Evolutionary conservation across 2,113 vertebrate species (phyloP).

Genomic region (Pollimyrus isidori): DNA sequence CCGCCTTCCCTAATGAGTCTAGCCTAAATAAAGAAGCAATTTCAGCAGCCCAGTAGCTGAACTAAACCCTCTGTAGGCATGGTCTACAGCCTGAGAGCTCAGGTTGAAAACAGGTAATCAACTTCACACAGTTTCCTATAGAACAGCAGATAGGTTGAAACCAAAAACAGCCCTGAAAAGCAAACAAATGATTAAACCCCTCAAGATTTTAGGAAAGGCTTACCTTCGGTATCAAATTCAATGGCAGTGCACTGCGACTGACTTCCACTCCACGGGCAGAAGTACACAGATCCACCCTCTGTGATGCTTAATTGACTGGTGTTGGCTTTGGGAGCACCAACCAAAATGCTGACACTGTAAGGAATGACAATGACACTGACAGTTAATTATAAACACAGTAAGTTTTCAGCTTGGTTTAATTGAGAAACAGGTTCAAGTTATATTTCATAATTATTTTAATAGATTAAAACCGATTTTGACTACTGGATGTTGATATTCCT

Average conservation of each 20-base stretch:
- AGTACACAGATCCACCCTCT: conserved; percentile 78
- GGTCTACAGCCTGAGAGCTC: background rate
- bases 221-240: conserved; percentile 74
- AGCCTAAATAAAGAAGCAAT: background rate
- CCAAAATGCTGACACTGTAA: conserved; percentile 70
- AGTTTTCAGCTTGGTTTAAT: background rate
- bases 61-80: background rate
- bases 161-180: background rate
- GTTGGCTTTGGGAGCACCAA: conserved; percentile 83
- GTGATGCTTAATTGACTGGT: conserved; percentile 65
- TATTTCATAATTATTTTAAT: background rate
- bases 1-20: conserved; percentile 8
- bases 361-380: conserved; percentile 10
- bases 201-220: conserved; percentile 2
- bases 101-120: background rate
- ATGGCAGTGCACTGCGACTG: conserved; percentile 55
- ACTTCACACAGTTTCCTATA: background rate
- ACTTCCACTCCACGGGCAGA: conserved; percentile 72
- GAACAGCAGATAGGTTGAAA: background rate
- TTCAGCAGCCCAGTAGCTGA: background rate
- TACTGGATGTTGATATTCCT: background rate
- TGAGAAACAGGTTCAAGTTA: background rate
- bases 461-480: background rate
- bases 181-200: background rate
- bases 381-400: conserved; percentile 13